A percentile compares a stretch with the other conserved stretches of the same genome.
Evolutionary conservation across 2,888 invertebrate genomes (phyloP).

Genomic region (Apodemia mormo): DNA sequence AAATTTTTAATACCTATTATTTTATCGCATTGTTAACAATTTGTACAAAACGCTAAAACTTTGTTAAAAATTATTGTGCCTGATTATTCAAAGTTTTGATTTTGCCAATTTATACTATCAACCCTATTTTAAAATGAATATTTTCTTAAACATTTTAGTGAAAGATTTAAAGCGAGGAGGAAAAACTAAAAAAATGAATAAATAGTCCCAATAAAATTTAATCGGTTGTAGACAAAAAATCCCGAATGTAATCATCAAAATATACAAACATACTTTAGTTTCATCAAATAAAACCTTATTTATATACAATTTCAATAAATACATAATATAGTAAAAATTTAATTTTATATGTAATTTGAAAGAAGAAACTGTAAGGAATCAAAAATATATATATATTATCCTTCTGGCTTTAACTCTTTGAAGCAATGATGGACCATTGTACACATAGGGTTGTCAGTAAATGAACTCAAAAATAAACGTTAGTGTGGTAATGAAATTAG

Average conservation of each 20-base stretch:
- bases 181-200: neutral
- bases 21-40: constrained; percentile 44
- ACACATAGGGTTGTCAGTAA: neutral
- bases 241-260: neutral
- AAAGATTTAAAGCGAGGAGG: neutral
- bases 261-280: neutral
- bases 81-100: constrained; percentile 69
- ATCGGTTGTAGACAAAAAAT: neutral
- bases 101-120: constrained; percentile 51
- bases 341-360: too few species aligned
- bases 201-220: neutral
- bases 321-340: too few species aligned
- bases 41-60: constrained; percentile 71
- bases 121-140: neutral
- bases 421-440: constrained; percentile 28
- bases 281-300: neutral
- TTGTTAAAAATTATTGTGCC: constrained; percentile 51
- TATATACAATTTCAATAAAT: too few species aligned
- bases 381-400: neutral
- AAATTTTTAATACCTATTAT: neutral
- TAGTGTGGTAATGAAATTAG: constrained; percentile 37
- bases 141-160: neutral
- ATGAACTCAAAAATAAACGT: constrained; percentile 13
- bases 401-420: neutral
- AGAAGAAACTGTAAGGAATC: too few species aligned